Evolutionary conservation across 2,888 invertebrate species (phyloP).

Genomic region (Horisme vitalbata): DNA sequence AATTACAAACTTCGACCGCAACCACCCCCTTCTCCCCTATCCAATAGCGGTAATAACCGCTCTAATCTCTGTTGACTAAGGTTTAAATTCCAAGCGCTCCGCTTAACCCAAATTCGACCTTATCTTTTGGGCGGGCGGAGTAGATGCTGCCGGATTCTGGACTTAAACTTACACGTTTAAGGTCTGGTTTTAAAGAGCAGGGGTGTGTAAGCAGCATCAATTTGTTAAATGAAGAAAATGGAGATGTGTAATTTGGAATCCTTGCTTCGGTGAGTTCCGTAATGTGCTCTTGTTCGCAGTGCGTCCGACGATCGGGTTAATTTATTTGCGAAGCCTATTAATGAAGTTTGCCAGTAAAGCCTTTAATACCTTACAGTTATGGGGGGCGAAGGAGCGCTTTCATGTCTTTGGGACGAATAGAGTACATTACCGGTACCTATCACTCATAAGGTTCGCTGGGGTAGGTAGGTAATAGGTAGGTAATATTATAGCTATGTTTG

Average conservation of each 20-base stretch:
- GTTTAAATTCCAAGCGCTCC: constrained; percentile 62
- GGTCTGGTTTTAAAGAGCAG: constrained; percentile 41
- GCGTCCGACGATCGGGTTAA: constrained; percentile 44
- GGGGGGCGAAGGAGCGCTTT: constrained; percentile 7
- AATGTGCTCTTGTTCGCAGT: constrained; percentile 57
- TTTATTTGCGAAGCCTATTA: constrained; percentile 26
- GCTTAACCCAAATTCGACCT: constrained; percentile 67
- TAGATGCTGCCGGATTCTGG: constrained; percentile 47
- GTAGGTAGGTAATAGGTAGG: too few species aligned
- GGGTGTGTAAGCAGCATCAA: constrained; percentile 60
- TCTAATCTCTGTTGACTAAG: constrained; percentile 61
- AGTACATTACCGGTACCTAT: too few species aligned
- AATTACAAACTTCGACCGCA: constrained; percentile 75
- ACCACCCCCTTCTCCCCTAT: constrained; percentile 46
- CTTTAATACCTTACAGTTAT: constrained; percentile 21
- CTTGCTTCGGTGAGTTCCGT: constrained; percentile 53
- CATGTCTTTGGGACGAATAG: constrained; percentile 3
- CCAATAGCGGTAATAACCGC: constrained; percentile 61
- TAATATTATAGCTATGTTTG: too few species aligned
- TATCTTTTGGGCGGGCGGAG: constrained; percentile 75
- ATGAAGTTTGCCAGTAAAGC: constrained; percentile 19
- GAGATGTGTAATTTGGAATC: constrained; percentile 72
- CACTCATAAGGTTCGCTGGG: too few species aligned
- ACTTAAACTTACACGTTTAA: constrained; percentile 46
- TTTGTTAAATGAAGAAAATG: constrained; percentile 82